Evolutionary conservation across 2,113 vertebrate species (phyloP), one percentile per base, ranked within the genome.

Genomic region (Halcyon malimbica): DNA sequence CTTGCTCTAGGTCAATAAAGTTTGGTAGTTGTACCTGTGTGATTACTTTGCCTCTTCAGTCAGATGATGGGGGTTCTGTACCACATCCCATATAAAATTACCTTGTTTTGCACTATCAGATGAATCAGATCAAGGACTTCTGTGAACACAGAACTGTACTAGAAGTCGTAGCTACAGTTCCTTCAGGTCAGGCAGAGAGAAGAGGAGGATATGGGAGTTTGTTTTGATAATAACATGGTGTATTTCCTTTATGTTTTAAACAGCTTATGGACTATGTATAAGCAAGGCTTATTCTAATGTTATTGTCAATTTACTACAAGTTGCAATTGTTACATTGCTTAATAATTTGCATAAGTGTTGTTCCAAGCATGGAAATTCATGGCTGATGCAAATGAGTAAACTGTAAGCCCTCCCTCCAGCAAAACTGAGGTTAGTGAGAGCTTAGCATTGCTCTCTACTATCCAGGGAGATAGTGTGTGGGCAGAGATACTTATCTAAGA

Each of bases 101-200:
- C 4, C 3, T 0, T 46, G 23, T 16, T 68, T 69, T 69, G 25
- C 0, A 0, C 20, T 54, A 11, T 33, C 11, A 41, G 16, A 13
- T 73, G 18, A 5, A 29, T 46, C 9, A 25, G 20, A 73, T 67
- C 28, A 74, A 31, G 41, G 48, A 16, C 56, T 51, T 59, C 4
- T 12, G 11, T 56, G n/a, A 10, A 20, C 6, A 3, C 42, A 25
- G 54, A 83, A 35, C 37, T 69, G 18, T 16, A 24, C 4, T 35
- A 25, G 29, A 46, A 86, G 29, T 48, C 7, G 2, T 35, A 62
- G 19, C 24, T 65, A 5, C 54, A 31, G 14, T 69, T 78, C 6
- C 5, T n/a, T 11, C 50, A 28, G 4, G 7, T 62, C 4, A 12
- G 35, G 8, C 37, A 5, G 33, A 69, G 65, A n/a, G 41, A 29